phyloP scores from a whole-genome alignment of 2,888 invertebrate genomes.

The Melolontha melolontha region DNA sequence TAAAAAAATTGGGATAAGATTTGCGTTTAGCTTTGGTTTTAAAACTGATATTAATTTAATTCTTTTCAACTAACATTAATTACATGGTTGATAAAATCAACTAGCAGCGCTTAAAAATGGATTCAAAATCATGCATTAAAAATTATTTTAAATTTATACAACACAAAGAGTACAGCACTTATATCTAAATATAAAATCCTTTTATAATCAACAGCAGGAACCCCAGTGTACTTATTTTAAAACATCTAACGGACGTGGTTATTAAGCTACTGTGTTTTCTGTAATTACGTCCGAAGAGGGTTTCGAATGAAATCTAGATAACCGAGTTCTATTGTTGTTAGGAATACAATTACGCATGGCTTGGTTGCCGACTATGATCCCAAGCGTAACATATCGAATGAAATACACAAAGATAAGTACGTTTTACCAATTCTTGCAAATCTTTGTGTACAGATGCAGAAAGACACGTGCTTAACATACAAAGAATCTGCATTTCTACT shows the following conservation, averaged over 20 bases:
- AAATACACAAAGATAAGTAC: conserved; percentile 25
- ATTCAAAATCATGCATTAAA: too few relatives aligned
- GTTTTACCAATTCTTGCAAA: conserved; percentile 21
- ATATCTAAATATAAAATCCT: too few relatives aligned
- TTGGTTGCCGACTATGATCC: conserved; percentile 28
- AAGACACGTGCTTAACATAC: conserved; percentile 21
- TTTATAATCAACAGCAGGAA: too few relatives aligned
- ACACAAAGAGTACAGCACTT: too few relatives aligned
- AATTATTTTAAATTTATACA: too few relatives aligned
- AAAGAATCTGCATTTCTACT: conserved; percentile 30
- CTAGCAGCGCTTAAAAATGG: too few relatives aligned
- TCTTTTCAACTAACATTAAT: too few relatives aligned
- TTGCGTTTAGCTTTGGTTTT: too few relatives aligned
- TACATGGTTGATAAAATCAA: too few relatives aligned
- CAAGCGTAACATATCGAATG: conserved; percentile 11
- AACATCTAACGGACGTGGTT: conserved; percentile 12
- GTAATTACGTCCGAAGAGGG: conserved; percentile 18
- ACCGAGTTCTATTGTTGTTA: conserved; percentile 31
- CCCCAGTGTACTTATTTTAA: not conserved
- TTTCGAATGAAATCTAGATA: conserved; percentile 32
- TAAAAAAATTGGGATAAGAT: too few relatives aligned
- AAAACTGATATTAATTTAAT: too few relatives aligned
- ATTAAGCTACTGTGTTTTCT: conserved; percentile 1
- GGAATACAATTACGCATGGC: conserved; percentile 28
- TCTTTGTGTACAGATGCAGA: conserved; percentile 26